A percentile compares a stretch with the other conserved stretches of the same genome.
These are phyloP conservation scores for Danio jaintianensis DNA, from an alignment of 2,797 vertebrate genomes.

Conservation along the genomic window DNA sequence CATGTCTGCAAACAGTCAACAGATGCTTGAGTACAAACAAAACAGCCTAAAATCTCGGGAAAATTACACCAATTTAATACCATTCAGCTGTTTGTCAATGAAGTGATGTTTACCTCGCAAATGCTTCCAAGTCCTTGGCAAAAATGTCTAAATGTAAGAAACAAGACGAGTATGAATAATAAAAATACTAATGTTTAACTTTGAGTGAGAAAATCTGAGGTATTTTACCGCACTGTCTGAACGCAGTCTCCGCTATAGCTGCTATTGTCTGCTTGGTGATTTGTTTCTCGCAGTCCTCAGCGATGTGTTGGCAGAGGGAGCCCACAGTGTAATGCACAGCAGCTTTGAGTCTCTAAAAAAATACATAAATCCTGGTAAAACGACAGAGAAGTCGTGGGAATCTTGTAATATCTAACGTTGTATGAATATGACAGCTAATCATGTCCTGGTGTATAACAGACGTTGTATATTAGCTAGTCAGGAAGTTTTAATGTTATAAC, in stretches of 20 bases:
- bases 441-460: no score
- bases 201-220: background rate
- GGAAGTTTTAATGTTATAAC: constrained; percentile 1
- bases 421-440: background rate
- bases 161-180: background rate
- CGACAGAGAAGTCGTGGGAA: background rate
- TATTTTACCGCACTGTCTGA: constrained; percentile 88
- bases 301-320: constrained; percentile 79
- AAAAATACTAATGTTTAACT: background rate
- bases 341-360: constrained; percentile 86
- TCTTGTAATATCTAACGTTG: background rate
- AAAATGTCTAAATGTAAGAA: constrained; percentile 84
- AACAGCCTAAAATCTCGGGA: background rate
- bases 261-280: constrained; percentile 87
- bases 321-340: constrained; percentile 88
- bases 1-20: constrained; percentile 80
- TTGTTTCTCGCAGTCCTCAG: constrained; percentile 69
- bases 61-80: background rate
- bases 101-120: constrained; percentile 84
- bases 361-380: background rate
- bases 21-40: background rate
- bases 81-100: background rate
- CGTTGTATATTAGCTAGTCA: background rate
- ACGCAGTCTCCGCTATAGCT: constrained; percentile 87
- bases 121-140: constrained; percentile 92